Conservation (phyloP, 2,113 vertebrate species). For the Aegotheles bennettii region DNA sequence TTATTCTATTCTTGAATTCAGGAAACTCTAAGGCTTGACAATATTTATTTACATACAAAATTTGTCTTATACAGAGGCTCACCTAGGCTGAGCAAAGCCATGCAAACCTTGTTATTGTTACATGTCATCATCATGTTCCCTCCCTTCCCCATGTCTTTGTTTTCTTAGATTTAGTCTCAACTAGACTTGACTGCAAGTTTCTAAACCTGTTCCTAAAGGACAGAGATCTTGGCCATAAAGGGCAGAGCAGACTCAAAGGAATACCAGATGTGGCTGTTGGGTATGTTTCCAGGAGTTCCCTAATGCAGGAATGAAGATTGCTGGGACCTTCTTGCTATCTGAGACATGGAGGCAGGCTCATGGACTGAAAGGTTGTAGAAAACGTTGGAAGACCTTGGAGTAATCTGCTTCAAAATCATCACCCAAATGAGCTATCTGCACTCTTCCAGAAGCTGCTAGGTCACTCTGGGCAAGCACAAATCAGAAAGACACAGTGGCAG, state of each 20-base stretch:
- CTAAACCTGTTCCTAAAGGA: neutral
- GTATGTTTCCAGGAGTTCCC: neutral
- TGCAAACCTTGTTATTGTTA: neutral
- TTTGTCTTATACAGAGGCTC: neutral
- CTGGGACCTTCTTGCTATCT: neutral
- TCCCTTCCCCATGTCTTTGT: neutral
- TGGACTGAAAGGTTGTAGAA: neutral
- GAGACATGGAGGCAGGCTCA: accelerated
- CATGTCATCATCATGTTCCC: neutral
- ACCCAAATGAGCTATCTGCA: neutral
- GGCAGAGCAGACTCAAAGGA: neutral
- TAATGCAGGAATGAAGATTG: neutral
- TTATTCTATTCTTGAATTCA: neutral
- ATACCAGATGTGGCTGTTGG: accelerated
- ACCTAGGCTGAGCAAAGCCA: neutral
- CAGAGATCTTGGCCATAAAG: neutral
- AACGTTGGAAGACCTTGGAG: neutral
- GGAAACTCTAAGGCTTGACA: neutral
- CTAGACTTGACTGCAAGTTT: neutral
- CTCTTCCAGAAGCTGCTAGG: neutral
- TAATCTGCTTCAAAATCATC: neutral
- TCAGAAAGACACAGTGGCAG: neutral
- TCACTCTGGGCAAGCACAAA: neutral
- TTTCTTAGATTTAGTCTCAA: neutral
- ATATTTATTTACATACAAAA: neutral